phyloP scores from a whole-genome alignment of 2,797 vertebrate genomes.

The Fistularia commersonii region DNA sequence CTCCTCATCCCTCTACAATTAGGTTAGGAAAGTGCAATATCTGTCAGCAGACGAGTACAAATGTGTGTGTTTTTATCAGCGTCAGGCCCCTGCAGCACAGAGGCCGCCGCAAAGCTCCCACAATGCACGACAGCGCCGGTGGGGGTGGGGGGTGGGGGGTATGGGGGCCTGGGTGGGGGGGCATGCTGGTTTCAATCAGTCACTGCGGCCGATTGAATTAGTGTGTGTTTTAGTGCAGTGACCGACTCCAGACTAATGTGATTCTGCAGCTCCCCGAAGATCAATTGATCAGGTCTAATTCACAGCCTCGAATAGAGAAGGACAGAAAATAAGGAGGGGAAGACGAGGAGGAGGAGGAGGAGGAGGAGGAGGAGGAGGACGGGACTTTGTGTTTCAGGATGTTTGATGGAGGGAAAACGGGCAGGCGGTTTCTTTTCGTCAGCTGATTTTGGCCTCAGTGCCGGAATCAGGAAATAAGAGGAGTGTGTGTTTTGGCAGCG shows the following conservation, averaged over 20 bases:
- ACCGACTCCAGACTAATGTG: constrained; percentile 99
- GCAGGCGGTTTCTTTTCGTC: constrained; percentile 60
- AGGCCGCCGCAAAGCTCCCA: constrained; percentile 78
- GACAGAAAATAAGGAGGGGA: constrained; percentile 28
- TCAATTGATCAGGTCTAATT: constrained; percentile 99
- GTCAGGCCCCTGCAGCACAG: constrained; percentile 71
- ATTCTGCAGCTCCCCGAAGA: constrained; percentile 97
- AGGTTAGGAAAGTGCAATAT: constrained; percentile 96
- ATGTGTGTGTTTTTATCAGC: constrained; percentile 94
- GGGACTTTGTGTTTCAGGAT: constrained; percentile 29
- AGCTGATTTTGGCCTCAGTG: constrained; percentile 53
- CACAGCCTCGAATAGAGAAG: constrained; percentile 81
- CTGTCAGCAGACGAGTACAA: constrained; percentile 98
- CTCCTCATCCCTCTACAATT: constrained; percentile 75
- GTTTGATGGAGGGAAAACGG: constrained; percentile 59
- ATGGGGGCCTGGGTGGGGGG: constrained; percentile 62
- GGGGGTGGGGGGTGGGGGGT: constrained; percentile 20
- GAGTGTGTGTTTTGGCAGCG: constrained; percentile 44
- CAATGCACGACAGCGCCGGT: constrained; percentile 36
- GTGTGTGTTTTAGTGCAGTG: constrained; percentile 96
- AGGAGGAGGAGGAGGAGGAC: constrained; percentile 7
- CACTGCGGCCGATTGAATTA: constrained; percentile 97
- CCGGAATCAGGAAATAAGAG: constrained; percentile 56
- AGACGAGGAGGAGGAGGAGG: background rate
- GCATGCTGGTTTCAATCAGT: constrained; percentile 93